Base-by-base conservation (phyloP, 1,140 invertebrate species). In the Caenorhabditis inopinata region DNA sequence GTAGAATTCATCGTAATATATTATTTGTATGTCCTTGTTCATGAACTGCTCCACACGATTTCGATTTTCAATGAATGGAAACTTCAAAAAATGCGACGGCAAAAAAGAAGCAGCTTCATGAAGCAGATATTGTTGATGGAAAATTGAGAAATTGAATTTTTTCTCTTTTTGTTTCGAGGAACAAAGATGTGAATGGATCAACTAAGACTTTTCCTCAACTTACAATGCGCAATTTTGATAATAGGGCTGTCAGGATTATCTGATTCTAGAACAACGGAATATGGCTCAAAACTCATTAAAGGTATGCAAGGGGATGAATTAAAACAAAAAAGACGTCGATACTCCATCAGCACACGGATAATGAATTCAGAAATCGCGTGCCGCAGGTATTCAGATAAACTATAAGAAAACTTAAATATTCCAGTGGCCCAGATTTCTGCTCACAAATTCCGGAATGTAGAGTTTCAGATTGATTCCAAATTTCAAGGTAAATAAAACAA, bases 111-210 rank as follows among this genome's bases (percentile, higher is more conserved):
- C n/a, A n/a, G n/a, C n/a, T n/a, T n/a, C n/a, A n/a, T n/a, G n/a
- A 29, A 58, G n/a, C 9, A 23, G 18, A 58, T 32, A 68, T 9
- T 38, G 58, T 38, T 18, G 58, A 42, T n/a, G n/a, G n/a, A n/a
- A n/a, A n/a, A n/a, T n/a, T n/a, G n/a, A n/a, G n/a, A 38, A 58
- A 68, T 68, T 68, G 58, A 68, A 68, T 68, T 32, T 68, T 38
- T 18, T 32, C 27, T 29, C n/a, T 58, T 32, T 29, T 5, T 16
- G 14, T n/a, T n/a, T n/a, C n/a, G 35, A 29, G 14, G 18, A 14
- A 32, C 16, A 9, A 32, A 58, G 14, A 58, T 32, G 51, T 58
- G 27, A 58, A 58, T 21, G 29, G 23, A 6, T 23, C 21, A n/a
- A n/a, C n/a, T n/a, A n/a, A n/a, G n/a, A n/a, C n/a, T n/a, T n/a